These are phyloP conservation scores for Teinopalpus imperialis DNA, from an alignment of 2,888 invertebrate genomes.

Conservation along the genomic window DNA sequence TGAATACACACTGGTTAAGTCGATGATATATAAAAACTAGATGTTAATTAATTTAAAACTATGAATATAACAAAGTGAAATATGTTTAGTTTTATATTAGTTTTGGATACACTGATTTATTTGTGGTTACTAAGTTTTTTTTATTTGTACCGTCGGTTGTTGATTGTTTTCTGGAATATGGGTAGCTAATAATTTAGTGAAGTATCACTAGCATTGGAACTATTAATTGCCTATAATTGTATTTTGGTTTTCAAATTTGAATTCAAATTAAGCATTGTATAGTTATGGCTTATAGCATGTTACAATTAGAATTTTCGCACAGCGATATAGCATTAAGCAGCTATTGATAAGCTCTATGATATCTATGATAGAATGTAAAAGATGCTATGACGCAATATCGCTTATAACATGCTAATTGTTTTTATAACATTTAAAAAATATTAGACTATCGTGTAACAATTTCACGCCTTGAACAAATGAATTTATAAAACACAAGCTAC, in stretches of 20 bases:
- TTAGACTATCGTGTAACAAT: too few relatives aligned
- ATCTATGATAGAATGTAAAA: not conserved
- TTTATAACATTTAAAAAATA: not conserved
- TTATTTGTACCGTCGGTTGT: conserved; percentile 59
- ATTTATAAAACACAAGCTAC: conserved; percentile 3
- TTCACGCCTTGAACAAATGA: too few relatives aligned
- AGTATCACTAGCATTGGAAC: conserved; percentile 30
- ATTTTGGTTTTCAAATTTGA: conserved; percentile 19
- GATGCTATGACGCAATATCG: conserved; percentile 19
- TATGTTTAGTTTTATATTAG: conserved; percentile 58
- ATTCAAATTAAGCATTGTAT: conserved; percentile 10
- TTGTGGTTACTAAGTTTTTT: conserved; percentile 44
- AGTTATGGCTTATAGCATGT: conserved; percentile 3
- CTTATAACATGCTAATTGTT: not conserved
- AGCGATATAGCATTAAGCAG: conserved; percentile 21
- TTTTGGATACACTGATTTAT: conserved; percentile 49
- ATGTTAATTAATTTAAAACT: conserved; percentile 67
- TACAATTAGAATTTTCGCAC: conserved; percentile 19
- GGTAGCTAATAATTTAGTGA: conserved; percentile 56
- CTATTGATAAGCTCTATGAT: conserved; percentile 14
- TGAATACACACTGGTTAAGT: conserved; percentile 56
- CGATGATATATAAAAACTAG: conserved; percentile 54
- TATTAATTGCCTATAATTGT: conserved; percentile 2
- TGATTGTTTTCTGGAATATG: conserved; percentile 63
- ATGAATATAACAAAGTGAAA: conserved; percentile 51